Base-by-base conservation (phyloP, 2,797 vertebrate species). In the Florisuga fusca region DNA sequence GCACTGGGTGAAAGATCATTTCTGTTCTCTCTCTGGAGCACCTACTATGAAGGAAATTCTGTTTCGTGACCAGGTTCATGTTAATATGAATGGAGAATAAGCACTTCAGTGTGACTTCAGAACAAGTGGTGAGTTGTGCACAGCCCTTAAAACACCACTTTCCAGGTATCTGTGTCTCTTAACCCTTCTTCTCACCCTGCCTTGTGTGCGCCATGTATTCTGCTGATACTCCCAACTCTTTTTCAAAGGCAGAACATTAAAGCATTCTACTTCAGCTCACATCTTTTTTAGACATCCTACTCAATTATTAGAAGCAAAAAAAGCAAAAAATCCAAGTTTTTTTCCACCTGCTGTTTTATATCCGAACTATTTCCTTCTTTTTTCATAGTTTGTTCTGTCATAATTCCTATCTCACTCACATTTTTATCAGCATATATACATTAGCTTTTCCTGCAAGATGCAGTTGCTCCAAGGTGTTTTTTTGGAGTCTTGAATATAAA, bases 1-100 rank as follows among this genome's bases (percentile, higher is more conserved):
- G 81, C 41, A 6, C 75, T n/a, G 72, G 90, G 74, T 94, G 90
- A 95, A 90, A 90, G 90, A 90, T 89, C 64, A 74, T 33, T 77
- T 38, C 81, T 92, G 80, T 89, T 84, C 67, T 77, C 84, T 80
- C 93, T 36, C 45, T 9, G 38, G 22, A 96, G 41, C 68, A 82
- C 80, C 71, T 21, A 26, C 20, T 15, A 69, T 1, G 58, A 93
- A 81, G 89, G 19, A 45, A 90, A 84, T 73, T 34, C 80, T 33
- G 46, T 41, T 36, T 59, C 72, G 1, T 12, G 25, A 34, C 26
- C 78, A 57, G 79, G 79, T 21, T 94, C 55, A n/a, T 6, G 34
- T 77, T 69, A 66, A 66, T 33, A 15, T 10, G 68, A 95, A 71
- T 18, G 45, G 48, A 69, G 38, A 2, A 57, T 38, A 46, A 89